A percentile compares a stretch with the other conserved stretches of the same genome.
Evolutionary conservation across 2,113 vertebrate species (phyloP).

Genomic region (Mirza zaza): DNA sequence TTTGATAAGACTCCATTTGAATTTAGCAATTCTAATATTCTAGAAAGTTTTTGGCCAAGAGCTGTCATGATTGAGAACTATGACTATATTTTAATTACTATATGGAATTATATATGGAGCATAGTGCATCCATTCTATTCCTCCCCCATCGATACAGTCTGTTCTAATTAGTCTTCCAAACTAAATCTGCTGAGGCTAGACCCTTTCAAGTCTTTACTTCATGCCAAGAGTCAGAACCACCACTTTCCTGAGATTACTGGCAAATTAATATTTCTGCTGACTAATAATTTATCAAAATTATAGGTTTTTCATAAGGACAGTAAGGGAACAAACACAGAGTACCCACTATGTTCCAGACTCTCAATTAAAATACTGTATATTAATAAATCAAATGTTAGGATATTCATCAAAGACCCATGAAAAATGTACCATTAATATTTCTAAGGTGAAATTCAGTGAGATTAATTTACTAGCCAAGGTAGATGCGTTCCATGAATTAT

Average conservation of each 20-base stretch:
- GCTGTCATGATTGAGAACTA: neutral
- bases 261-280: slow-evolving; percentile 75
- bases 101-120: slow-evolving; percentile 26
- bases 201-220: slow-evolving; percentile 34
- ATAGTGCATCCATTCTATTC: neutral
- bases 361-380: neutral
- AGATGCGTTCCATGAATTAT: neutral
- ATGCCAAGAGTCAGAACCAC: slow-evolving; percentile 69
- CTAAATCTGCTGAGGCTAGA: slow-evolving; percentile 70
- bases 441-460: slow-evolving; percentile 12
- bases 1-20: slow-evolving; percentile 25
- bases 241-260: slow-evolving; percentile 66
- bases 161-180: slow-evolving; percentile 55
- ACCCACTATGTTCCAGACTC: neutral
- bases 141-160: neutral
- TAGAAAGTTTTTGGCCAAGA: neutral
- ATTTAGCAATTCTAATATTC: neutral
- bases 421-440: neutral
- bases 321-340: slow-evolving; percentile 10
- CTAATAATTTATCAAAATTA: slow-evolving; percentile 63
- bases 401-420: neutral
- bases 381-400: neutral
- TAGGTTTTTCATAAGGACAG: slow-evolving; percentile 37
- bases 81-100: slow-evolving; percentile 40
- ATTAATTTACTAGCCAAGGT: neutral